Conservation (phyloP, 1,140 invertebrate species). For the Galleria mellonella region DNA sequence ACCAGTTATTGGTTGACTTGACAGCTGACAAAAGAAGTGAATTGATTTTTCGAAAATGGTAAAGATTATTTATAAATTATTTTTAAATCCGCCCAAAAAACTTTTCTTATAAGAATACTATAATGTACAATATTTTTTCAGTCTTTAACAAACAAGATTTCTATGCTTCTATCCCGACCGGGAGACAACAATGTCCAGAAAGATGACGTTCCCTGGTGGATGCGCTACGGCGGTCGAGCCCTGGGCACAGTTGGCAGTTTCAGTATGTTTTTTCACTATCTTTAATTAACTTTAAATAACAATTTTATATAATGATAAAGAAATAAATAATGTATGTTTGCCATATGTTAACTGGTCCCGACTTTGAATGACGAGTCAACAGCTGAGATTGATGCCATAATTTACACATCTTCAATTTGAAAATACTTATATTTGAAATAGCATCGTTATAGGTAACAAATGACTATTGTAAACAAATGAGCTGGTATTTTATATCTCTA, state of each 20-base stretch:
- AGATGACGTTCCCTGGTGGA: conserved; percentile 91
- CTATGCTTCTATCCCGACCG: conserved; percentile 83
- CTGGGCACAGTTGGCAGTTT: conserved; percentile 90
- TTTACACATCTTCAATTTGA: no score
- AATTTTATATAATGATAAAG: no score
- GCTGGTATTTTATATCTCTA: no score
- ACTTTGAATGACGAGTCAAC: no score
- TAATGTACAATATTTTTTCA: conserved; percentile 63
- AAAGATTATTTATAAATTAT: conserved; percentile 34
- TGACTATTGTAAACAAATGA: no score
- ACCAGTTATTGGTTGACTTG: neutral
- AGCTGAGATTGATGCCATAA: no score
- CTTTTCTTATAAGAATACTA: conserved; percentile 11
- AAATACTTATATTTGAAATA: no score
- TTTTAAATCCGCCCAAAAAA: neutral
- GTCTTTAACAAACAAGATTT: conserved; percentile 86
- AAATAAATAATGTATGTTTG: no score
- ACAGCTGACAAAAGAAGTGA: conserved; percentile 31
- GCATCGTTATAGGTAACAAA: no score
- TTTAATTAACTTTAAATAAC: neutral
- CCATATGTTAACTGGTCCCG: no score
- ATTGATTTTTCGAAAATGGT: conserved; percentile 73
- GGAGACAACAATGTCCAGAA: conserved; percentile 82
- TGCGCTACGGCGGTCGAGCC: conserved; percentile 89
- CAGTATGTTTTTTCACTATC: conserved; percentile 41